phyloP scores from a whole-genome alignment of 1,140 invertebrate species.

The Carposina sasakii region DNA sequence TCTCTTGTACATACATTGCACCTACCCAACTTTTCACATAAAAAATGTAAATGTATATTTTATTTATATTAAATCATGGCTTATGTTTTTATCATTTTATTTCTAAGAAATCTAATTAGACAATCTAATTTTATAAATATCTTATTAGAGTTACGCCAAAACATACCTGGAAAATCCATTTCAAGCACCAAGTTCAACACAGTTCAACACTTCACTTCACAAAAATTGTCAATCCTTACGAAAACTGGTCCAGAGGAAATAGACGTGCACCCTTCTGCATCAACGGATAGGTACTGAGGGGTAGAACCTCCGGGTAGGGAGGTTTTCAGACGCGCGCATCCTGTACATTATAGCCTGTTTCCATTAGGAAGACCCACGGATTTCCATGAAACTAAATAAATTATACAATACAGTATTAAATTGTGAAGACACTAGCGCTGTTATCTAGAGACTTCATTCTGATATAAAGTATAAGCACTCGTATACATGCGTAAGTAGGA shows the following conservation, averaged over 20 bases:
- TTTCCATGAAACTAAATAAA: not conserved
- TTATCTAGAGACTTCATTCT: not conserved
- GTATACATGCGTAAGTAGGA: constrained; percentile 40
- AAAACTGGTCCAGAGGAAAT: too few species aligned
- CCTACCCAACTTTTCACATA: too few species aligned
- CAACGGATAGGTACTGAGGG: constrained; percentile 49
- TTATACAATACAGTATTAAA: not conserved
- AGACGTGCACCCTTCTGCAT: constrained; percentile 17
- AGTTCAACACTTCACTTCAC: constrained; percentile 41
- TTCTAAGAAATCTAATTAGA: too few species aligned
- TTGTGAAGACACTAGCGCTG: not conserved
- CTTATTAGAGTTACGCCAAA: constrained; percentile 12
- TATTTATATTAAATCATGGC: too few species aligned
- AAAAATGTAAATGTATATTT: too few species aligned
- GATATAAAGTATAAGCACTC: too few species aligned
- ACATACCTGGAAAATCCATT: constrained; percentile 41
- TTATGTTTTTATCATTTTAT: too few species aligned
- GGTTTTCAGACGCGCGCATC: constrained; percentile 62
- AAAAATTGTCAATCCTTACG: constrained; percentile 32
- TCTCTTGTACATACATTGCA: too few species aligned
- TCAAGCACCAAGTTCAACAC: constrained; percentile 37
- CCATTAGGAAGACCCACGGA: not conserved
- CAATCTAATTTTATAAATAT: not conserved
- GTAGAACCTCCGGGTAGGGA: constrained; percentile 37
- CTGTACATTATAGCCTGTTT: constrained; percentile 1